These are phyloP conservation scores for Coleophora flavipennella DNA, from an alignment of 2,888 invertebrate genomes.

Conservation along the genomic window DNA sequence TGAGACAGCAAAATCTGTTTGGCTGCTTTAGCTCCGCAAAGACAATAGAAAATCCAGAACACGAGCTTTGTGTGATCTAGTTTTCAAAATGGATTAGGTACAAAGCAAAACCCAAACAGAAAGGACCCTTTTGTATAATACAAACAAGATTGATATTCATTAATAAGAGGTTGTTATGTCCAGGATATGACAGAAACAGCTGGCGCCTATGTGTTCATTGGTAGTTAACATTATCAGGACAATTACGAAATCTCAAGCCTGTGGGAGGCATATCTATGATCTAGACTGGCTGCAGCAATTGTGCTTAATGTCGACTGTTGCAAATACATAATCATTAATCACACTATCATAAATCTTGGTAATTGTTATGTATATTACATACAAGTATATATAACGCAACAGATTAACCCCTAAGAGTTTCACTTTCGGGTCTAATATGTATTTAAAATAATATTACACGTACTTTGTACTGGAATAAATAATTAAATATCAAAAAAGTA, in stretches of 20 bases:
- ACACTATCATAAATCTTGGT: too few species aligned
- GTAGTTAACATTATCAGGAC: constrained; percentile 24
- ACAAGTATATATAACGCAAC: too few species aligned
- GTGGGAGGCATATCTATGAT: constrained; percentile 32
- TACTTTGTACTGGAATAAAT: too few species aligned
- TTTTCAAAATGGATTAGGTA: constrained; percentile 23
- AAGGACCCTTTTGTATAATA: constrained; percentile 1
- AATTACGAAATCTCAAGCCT: constrained; percentile 31
- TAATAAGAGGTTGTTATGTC: constrained; percentile 9
- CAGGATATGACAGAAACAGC: constrained; percentile 28
- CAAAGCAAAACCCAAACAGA: constrained; percentile 10
- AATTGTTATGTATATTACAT: too few species aligned
- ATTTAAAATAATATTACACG: too few species aligned
- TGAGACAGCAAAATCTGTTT: constrained; percentile 12
- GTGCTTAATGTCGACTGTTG: constrained; percentile 23
- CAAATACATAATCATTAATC: constrained; percentile 1
- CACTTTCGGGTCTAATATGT: too few species aligned
- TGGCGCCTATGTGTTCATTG: constrained; percentile 32
- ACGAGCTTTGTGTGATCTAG: constrained; percentile 20
- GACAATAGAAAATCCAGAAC: constrained; percentile 46
- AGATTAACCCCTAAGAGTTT: too few species aligned
- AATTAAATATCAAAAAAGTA: too few species aligned
- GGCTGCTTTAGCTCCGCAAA: constrained; percentile 19
- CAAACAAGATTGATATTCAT: too few species aligned
- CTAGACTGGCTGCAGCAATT: constrained; percentile 29